These are phyloP conservation scores for Caenorhabditis plicata DNA, from an alignment of 2,888 invertebrate species.

Conservation along the genomic window DNA sequence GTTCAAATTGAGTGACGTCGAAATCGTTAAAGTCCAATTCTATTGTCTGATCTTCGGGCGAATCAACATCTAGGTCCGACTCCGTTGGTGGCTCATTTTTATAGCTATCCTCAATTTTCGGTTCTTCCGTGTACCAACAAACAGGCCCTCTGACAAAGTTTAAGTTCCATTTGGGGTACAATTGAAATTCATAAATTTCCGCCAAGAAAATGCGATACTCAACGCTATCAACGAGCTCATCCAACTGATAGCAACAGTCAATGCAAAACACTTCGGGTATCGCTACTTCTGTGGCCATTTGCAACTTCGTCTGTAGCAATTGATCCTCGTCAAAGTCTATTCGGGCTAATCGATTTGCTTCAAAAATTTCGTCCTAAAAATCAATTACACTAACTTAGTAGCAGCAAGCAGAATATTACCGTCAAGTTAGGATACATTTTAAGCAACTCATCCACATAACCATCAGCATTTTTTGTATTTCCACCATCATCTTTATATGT, in stretches of 20 bases:
- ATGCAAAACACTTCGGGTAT: slow-evolving; percentile 31
- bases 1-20: slow-evolving; percentile 9
- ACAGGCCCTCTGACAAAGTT: slow-evolving; percentile 51
- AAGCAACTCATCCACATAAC: slow-evolving; percentile 8
- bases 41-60: slow-evolving; percentile 2
- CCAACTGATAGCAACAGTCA: slow-evolving; percentile 42
- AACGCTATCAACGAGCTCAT: slow-evolving; percentile 40
- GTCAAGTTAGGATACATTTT: slow-evolving; percentile 26
- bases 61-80: slow-evolving; percentile 4
- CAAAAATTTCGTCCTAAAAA: no score
- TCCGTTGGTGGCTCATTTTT: slow-evolving; percentile 36
- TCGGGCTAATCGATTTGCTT: slow-evolving; percentile 19
- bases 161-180: slow-evolving; percentile 38
- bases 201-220: slow-evolving; percentile 38
- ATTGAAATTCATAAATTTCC: slow-evolving; percentile 39
- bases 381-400: no score
- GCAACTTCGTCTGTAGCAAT: slow-evolving; percentile 11
- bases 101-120: slow-evolving; percentile 43
- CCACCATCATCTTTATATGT: slow-evolving; percentile 13
- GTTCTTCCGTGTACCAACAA: slow-evolving; percentile 40
- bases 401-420: no score
- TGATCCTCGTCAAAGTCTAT: slow-evolving; percentile 9
- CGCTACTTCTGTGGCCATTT: slow-evolving; percentile 13
- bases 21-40: slow-evolving; percentile 10
- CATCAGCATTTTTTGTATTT: slow-evolving; percentile 6